Conservation (phyloP, 2,797 vertebrate genomes). For the Myripristis murdjan region DNA sequence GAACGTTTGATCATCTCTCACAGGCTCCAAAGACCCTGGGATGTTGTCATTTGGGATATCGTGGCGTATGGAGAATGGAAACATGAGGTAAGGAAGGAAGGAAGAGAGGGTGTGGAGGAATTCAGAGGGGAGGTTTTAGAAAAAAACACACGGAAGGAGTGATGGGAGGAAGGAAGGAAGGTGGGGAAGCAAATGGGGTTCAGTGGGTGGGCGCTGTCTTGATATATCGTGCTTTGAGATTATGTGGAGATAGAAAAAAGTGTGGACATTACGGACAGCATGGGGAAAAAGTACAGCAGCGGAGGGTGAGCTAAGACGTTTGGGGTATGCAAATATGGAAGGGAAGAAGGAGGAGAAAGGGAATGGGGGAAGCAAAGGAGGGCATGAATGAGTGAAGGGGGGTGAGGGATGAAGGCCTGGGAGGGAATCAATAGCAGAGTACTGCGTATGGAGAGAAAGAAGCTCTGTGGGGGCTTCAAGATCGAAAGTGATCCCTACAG, state of each 20-base stretch:
- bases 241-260: background rate
- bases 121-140: constrained; percentile 26
- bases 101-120: no score
- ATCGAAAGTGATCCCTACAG: constrained; percentile 10
- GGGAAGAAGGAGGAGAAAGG: background rate
- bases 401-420: constrained; percentile 34
- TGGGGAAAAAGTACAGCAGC: background rate
- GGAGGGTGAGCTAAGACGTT: constrained; percentile 38
- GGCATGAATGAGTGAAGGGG: constrained; percentile 9
- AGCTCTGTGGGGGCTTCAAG: constrained; percentile 29
- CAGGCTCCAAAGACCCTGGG: constrained; percentile 30
- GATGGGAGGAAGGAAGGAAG: background rate
- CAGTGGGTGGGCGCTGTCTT: constrained; percentile 13
- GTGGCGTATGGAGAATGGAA: constrained; percentile 27
- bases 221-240: constrained; percentile 39
- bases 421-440: constrained; percentile 48
- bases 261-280: constrained; percentile 30
- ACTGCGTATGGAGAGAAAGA: constrained; percentile 10
- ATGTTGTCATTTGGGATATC: constrained; percentile 38
- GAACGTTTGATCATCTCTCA: constrained; percentile 38
- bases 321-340: constrained; percentile 61
- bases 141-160: background rate
- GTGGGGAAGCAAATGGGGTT: background rate
- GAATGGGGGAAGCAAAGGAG: constrained; percentile 14
- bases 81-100: constrained; percentile 2